phyloP scores from a whole-genome alignment of 53 echinoderm and acorn worm species.

The Luidia sarsii region DNA sequence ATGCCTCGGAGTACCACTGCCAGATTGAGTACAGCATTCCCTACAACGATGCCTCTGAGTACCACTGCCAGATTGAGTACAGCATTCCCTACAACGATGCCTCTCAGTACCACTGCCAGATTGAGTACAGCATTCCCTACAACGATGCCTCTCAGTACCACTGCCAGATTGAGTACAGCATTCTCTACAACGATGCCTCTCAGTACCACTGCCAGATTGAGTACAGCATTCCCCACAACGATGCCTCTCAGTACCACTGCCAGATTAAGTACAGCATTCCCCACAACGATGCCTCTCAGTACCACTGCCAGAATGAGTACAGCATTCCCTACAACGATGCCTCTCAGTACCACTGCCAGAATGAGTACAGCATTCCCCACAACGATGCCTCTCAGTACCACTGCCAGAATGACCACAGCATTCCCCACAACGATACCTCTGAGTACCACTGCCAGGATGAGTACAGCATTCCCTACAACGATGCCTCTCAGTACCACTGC shows the following conservation, averaged over 20 bases:
- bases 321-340: background rate
- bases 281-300: background rate
- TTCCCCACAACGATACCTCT: too few relatives aligned
- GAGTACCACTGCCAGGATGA: too few relatives aligned
- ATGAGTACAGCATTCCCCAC: too few relatives aligned
- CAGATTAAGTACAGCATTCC: background rate
- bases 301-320: background rate
- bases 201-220: background rate
- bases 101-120: background rate
- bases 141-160: background rate
- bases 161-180: background rate
- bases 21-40: background rate
- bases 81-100: background rate
- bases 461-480: conserved; percentile 5
- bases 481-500: background rate
- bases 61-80: background rate
- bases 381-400: too few relatives aligned
- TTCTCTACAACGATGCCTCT: too few relatives aligned
- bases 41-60: background rate
- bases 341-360: too few relatives aligned
- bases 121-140: background rate
- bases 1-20: background rate
- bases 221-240: background rate
- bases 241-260: background rate
- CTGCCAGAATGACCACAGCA: too few relatives aligned